Evolutionary conservation across 1,140 invertebrate species (phyloP).

Genomic region (Coptotermes formosanus): DNA sequence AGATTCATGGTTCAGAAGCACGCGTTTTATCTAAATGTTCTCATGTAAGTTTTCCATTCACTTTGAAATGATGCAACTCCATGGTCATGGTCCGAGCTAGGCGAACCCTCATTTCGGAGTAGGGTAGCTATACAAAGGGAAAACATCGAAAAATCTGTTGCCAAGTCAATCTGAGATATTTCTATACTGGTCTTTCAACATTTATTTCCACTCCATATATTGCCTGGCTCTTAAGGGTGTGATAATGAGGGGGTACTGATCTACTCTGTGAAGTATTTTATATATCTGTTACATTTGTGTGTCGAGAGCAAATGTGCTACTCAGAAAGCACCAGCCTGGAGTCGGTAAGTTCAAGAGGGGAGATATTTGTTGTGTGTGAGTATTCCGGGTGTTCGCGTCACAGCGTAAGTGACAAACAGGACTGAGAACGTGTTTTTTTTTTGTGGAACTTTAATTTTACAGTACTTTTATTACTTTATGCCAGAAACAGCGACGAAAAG

Average conservation of each 20-base stretch:
- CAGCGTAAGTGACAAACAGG: neutral
- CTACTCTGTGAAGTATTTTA: conserved; percentile 1
- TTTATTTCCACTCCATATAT: neutral
- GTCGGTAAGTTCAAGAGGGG: conserved; percentile 16
- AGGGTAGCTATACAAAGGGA: neutral
- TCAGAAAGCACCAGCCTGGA: neutral
- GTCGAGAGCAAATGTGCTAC: neutral
- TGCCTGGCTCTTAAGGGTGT: neutral
- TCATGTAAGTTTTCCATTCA: neutral
- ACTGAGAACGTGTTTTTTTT: neutral
- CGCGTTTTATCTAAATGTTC: neutral
- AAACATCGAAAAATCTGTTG: neutral
- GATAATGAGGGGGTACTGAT: neutral
- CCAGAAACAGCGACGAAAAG: neutral
- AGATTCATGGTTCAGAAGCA: neutral
- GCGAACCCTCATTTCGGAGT: neutral
- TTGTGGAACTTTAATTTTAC: neutral
- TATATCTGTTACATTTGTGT: conserved; percentile 16
- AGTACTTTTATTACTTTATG: neutral
- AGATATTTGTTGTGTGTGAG: neutral
- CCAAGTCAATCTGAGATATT: neutral
- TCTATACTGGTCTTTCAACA: neutral
- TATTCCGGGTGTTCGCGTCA: neutral
- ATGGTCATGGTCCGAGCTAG: neutral
- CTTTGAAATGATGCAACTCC: neutral